These are phyloP conservation scores for Carlito syrichta DNA, from an alignment of 2,113 vertebrate genomes.

Conservation along the genomic window DNA sequence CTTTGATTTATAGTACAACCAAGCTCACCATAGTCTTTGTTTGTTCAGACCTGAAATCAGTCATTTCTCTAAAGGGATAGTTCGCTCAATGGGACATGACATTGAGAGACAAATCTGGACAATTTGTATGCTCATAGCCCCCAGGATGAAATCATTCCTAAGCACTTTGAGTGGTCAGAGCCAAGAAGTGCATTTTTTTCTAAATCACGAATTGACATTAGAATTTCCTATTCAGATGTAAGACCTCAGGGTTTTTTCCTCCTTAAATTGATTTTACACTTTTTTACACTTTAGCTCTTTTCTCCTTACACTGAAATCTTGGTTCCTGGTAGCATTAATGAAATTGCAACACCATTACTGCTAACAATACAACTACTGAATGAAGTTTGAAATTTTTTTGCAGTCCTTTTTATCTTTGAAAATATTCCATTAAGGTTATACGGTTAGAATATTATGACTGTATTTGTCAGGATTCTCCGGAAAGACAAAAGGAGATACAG, in stretches of 20 bases:
- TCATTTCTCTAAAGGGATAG: background rate
- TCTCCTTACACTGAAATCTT: background rate
- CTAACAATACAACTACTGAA: background rate
- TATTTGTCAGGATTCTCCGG: background rate
- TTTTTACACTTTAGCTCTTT: background rate
- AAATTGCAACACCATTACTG: background rate
- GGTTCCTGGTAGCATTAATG: background rate
- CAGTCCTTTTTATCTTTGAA: background rate
- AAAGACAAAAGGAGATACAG: no score
- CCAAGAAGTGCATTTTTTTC: no score
- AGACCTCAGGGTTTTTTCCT: no score
- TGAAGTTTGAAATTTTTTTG: background rate
- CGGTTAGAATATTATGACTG: background rate
- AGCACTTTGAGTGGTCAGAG: background rate
- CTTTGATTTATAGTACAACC: no score
- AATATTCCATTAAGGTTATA: background rate
- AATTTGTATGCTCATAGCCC: no score
- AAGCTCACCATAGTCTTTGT: background rate
- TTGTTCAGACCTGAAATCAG: background rate
- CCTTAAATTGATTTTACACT: background rate
- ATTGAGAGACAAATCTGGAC: background rate
- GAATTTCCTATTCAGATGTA: background rate
- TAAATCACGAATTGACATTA: background rate
- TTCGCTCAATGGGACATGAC: background rate
- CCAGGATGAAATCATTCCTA: accelerated